Conservation (phyloP, 1,140 invertebrate genomes). For the Microplitis demolitor region DNA sequence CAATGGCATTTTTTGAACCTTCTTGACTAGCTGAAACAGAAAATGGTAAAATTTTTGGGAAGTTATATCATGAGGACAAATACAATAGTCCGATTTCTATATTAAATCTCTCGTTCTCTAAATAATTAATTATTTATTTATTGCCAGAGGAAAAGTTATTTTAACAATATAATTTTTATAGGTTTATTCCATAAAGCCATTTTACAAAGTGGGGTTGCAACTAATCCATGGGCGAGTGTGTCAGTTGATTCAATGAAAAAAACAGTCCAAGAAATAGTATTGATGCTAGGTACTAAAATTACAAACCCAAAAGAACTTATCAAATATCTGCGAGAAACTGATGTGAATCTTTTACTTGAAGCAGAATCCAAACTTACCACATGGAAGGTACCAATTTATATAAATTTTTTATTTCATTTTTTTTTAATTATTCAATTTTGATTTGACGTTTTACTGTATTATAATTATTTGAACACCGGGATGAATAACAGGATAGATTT, state of each 20-base stretch:
- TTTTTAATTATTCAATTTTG: not conserved
- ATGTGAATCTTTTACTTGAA: conserved; percentile 29
- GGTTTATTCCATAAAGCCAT: conserved; percentile 67
- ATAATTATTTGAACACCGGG: too few species aligned
- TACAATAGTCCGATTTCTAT: too few species aligned
- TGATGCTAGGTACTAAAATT: conserved; percentile 54
- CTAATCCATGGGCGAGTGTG: conserved; percentile 49
- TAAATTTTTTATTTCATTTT: not conserved
- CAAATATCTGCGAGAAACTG: conserved; percentile 56
- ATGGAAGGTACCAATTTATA: not conserved
- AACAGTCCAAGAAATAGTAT: conserved; percentile 52
- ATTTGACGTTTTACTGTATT: too few species aligned
- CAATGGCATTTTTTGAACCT: too few species aligned
- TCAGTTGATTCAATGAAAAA: conserved; percentile 36
- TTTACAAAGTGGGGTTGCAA: conserved; percentile 64
- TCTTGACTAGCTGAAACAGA: too few species aligned
- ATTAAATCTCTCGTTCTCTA: not conserved
- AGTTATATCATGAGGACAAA: too few species aligned
- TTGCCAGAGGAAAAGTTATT: too few species aligned
- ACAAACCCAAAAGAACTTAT: conserved; percentile 53
- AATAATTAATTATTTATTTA: too few species aligned
- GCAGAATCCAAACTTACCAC: not conserved
- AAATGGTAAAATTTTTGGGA: too few species aligned
- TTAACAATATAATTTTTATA: too few species aligned
- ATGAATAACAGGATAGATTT: too few species aligned